phyloP scores from a whole-genome alignment of 2,113 vertebrate species.

The Myrmecobius fasciatus region DNA sequence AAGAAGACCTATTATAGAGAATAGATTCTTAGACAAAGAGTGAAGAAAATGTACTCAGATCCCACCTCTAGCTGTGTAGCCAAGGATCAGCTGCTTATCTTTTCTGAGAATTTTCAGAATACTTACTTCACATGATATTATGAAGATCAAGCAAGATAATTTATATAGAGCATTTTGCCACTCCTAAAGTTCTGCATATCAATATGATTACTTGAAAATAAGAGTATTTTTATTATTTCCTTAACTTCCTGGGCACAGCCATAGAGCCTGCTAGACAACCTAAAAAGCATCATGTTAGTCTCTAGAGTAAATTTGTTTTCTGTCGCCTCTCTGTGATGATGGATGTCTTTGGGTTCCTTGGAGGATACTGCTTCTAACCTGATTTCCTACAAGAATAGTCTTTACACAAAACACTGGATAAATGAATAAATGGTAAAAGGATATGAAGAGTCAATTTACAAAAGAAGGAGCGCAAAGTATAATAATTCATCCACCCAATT shows the following conservation, averaged over 20 bases:
- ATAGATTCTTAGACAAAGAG: background rate
- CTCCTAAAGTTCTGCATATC: background rate
- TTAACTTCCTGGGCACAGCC: background rate
- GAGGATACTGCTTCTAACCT: background rate
- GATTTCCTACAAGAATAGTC: conserved; percentile 1
- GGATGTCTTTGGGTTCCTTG: background rate
- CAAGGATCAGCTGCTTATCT: background rate
- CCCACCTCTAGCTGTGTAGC: background rate
- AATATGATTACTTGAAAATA: background rate
- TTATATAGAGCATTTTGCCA: background rate
- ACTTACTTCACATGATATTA: background rate
- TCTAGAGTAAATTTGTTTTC: background rate
- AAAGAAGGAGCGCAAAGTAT: background rate
- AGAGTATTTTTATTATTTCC: background rate
- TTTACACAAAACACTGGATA: background rate
- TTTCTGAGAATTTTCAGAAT: background rate
- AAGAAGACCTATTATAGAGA: too few species aligned
- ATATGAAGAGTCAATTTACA: background rate
- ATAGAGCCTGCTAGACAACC: background rate
- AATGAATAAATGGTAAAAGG: background rate
- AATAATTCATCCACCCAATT: background rate
- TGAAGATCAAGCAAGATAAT: background rate
- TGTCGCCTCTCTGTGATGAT: background rate
- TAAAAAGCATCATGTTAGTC: background rate
- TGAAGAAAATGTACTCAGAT: background rate